These are phyloP conservation scores for Rotaria socialis DNA, from an alignment of 2,888 invertebrate genomes.

Conservation along the genomic window DNA sequence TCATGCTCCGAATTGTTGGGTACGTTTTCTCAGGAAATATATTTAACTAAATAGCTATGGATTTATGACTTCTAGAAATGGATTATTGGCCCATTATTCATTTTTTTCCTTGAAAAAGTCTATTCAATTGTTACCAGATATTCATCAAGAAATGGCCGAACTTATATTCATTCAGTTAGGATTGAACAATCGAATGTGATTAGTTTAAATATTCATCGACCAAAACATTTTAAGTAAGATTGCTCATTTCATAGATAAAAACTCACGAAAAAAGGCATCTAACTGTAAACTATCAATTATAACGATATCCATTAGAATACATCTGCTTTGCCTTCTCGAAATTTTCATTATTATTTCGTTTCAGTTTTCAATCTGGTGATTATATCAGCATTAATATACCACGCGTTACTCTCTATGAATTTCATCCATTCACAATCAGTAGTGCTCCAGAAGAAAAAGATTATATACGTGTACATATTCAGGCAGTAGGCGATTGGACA, in stretches of 20 bases:
- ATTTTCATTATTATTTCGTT: background rate
- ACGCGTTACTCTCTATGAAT: constrained; percentile 82
- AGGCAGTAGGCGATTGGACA: constrained; percentile 90
- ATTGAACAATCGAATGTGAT: too few relatives aligned
- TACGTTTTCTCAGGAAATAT: background rate
- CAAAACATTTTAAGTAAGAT: too few relatives aligned
- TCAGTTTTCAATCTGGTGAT: constrained; percentile 66
- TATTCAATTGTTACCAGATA: background rate
- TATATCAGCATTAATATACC: constrained; percentile 89
- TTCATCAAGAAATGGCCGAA: background rate
- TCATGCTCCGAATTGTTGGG: constrained; percentile 45
- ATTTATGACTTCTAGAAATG: background rate
- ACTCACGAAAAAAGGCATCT: too few relatives aligned
- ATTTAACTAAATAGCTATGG: too few relatives aligned
- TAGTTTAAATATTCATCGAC: too few relatives aligned
- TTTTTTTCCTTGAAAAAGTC: background rate
- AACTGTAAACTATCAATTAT: too few relatives aligned
- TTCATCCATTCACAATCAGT: constrained; percentile 95
- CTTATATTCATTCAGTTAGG: background rate
- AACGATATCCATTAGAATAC: too few relatives aligned
- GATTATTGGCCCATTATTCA: background rate
- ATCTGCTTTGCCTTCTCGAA: too few relatives aligned
- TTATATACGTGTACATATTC: constrained; percentile 78
- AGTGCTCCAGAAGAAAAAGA: constrained; percentile 88
- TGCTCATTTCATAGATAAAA: too few relatives aligned